Percentiles rank a stretch among this genome's conserved stretches.
phyloP scores from a whole-genome alignment of 1,140 invertebrate genomes.

The Mya arenaria region DNA sequence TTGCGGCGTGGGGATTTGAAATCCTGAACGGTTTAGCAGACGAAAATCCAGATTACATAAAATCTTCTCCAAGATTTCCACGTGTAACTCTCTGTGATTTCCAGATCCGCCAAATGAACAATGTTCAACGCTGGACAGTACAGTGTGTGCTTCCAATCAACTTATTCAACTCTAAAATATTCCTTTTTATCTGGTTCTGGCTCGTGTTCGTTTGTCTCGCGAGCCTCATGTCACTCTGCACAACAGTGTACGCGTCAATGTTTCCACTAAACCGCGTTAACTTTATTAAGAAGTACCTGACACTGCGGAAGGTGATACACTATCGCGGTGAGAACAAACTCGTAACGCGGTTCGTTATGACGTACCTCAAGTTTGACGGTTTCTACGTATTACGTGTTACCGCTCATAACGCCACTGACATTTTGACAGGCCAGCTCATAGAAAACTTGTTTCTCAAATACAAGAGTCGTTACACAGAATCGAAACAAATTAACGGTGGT shows the following conservation, averaged over 20 bases:
- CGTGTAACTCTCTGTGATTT: conserved; percentile 83
- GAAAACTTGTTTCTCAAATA: conserved; percentile 44
- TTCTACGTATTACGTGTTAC: conserved; percentile 73
- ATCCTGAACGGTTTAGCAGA: conserved; percentile 80
- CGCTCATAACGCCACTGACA: conserved; percentile 75
- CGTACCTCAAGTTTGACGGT: conserved; percentile 75
- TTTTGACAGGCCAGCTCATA: conserved; percentile 73
- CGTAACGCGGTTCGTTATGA: conserved; percentile 67
- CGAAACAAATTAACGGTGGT: too few relatives aligned
- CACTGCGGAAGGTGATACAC: conserved; percentile 69
- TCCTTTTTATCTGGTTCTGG: conserved; percentile 84
- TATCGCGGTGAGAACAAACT: conserved; percentile 69
- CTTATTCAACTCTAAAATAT: conserved; percentile 83
- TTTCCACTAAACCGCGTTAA: conserved; percentile 72
- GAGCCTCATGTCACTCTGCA: conserved; percentile 77
- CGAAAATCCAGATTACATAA: conserved; percentile 76
- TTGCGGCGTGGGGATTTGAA: conserved; percentile 81
- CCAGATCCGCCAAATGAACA: conserved; percentile 81
- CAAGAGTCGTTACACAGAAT: too few relatives aligned
- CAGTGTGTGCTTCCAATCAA: conserved; percentile 83
- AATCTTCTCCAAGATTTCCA: conserved; percentile 78
- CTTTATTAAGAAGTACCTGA: conserved; percentile 79
- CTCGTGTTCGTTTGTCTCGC: conserved; percentile 81
- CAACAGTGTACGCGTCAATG: conserved; percentile 74
- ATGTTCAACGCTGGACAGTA: conserved; percentile 82